Conservation (phyloP, 2,888 invertebrate species). For the Neocrepidodera transversa region DNA sequence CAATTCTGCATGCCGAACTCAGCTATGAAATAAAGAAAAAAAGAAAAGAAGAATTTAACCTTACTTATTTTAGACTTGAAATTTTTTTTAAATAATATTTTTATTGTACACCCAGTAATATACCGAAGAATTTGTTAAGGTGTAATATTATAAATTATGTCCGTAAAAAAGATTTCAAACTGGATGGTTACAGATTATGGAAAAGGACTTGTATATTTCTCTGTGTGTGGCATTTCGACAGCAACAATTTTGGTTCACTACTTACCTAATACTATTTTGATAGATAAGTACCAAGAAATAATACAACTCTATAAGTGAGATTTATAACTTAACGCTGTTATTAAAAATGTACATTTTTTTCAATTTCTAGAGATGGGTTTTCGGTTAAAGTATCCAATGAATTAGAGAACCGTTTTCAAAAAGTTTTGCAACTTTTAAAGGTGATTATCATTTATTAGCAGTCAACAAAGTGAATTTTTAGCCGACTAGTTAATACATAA, state of each 20-base stretch:
- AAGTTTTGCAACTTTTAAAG: constrained; percentile 69
- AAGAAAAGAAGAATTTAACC: no score
- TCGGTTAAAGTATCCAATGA: constrained; percentile 65
- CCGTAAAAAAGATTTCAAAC: constrained; percentile 44
- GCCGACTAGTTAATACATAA: no score
- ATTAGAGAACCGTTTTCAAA: constrained; percentile 63
- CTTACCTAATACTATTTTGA: constrained; percentile 68
- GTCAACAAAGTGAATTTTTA: no score
- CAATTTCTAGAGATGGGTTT: constrained; percentile 66
- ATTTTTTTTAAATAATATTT: no score
- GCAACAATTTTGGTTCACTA: constrained; percentile 61
- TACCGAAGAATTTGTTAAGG: no score
- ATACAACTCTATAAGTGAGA: constrained; percentile 71
- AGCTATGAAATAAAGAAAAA: no score
- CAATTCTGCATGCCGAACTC: no score
- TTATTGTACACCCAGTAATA: no score
- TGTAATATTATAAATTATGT: no score
- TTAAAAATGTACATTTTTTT: constrained; percentile 13
- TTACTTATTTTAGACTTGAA: no score
- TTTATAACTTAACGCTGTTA: background rate
- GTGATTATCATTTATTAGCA: no score
- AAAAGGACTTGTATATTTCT: constrained; percentile 62
- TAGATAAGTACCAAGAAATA: constrained; percentile 68
- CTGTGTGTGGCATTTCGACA: constrained; percentile 61
- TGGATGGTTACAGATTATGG: constrained; percentile 68